Conservation (phyloP, 2,888 invertebrate genomes). For the Coleophora flavipennella region DNA sequence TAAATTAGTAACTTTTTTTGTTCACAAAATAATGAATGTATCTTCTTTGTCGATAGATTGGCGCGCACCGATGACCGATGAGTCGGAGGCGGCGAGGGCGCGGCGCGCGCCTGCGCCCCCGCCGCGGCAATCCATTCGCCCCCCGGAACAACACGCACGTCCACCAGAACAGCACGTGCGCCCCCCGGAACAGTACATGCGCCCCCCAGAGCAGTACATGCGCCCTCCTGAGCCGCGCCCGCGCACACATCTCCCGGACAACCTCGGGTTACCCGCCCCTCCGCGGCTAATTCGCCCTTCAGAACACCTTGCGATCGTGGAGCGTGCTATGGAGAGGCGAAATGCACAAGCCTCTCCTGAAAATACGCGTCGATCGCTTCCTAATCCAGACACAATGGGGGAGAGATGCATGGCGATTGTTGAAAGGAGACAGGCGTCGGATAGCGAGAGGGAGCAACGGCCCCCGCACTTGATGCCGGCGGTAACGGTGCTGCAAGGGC, state of each 20-base stretch:
- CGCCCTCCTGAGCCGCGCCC: slow-evolving; percentile 37
- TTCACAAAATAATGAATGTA: too few relatives aligned
- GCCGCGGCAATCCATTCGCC: slow-evolving; percentile 41
- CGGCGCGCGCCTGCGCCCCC: slow-evolving; percentile 55
- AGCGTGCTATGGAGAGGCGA: slow-evolving; percentile 22
- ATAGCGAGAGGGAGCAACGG: slow-evolving; percentile 29
- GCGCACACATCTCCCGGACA: slow-evolving; percentile 24
- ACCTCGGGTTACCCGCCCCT: slow-evolving; percentile 25
- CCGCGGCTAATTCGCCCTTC: slow-evolving; percentile 60
- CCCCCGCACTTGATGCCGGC: slow-evolving; percentile 41
- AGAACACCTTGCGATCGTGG: slow-evolving; percentile 53
- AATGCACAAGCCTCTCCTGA: not conserved
- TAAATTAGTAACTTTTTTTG: too few relatives aligned
- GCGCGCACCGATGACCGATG: slow-evolving; percentile 68
- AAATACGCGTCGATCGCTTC: too few relatives aligned
- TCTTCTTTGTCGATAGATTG: slow-evolving; percentile 47
- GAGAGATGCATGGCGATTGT: not conserved
- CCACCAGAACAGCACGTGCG: too few relatives aligned
- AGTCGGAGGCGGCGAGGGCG: slow-evolving; percentile 56
- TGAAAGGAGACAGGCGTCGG: slow-evolving; percentile 18
- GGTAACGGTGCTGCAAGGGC: slow-evolving; percentile 42
- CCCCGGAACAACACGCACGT: slow-evolving; percentile 12
- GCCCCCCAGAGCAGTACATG: too few relatives aligned
- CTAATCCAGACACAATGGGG: too few relatives aligned
- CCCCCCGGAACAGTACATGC: too few relatives aligned